phyloP scores from a whole-genome alignment of 2,888 invertebrate genomes.

The Tricholauxania praeusta region DNA sequence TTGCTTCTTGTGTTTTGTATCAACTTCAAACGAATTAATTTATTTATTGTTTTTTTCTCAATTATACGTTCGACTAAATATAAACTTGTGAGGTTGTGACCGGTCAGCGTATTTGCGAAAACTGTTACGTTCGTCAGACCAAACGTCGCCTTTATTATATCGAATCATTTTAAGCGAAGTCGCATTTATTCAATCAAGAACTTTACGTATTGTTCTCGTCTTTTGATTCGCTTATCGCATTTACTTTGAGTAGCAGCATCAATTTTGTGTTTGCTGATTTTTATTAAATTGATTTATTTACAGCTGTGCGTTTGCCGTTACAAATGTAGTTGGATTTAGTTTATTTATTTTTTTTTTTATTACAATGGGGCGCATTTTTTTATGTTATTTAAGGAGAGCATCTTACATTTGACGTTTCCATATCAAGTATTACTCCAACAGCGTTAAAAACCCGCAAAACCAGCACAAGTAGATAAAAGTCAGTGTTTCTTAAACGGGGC shows the following conservation, averaged over 20 bases:
- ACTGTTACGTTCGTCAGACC: slow-evolving; percentile 21
- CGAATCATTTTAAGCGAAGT: slow-evolving; percentile 4
- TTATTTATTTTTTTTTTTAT: too few species aligned
- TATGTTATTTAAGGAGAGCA: too few species aligned
- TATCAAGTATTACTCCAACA: too few species aligned
- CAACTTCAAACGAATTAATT: not conserved
- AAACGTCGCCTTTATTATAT: slow-evolving; percentile 32
- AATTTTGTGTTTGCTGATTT: slow-evolving; percentile 9
- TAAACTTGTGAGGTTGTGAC: slow-evolving; percentile 9
- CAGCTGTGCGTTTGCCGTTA: too few species aligned
- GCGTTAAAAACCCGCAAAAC: too few species aligned
- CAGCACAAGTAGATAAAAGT: too few species aligned
- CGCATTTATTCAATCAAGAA: slow-evolving; percentile 34
- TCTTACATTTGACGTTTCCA: too few species aligned
- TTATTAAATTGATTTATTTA: slow-evolving; percentile 3
- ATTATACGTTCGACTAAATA: slow-evolving; percentile 9
- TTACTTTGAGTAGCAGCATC: not conserved
- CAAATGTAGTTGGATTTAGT: too few species aligned
- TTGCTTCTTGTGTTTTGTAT: not conserved
- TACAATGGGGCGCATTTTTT: too few species aligned
- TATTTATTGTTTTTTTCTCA: not conserved
- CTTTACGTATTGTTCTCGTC: slow-evolving; percentile 1
- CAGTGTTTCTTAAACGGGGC: too few species aligned
- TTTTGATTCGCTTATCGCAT: not conserved
- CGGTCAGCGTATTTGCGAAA: slow-evolving; percentile 30